Percentiles rank a stretch among this genome's conserved stretches.
Evolutionary conservation across 2,888 invertebrate species (phyloP).

Genomic region (Apamea anceps): DNA sequence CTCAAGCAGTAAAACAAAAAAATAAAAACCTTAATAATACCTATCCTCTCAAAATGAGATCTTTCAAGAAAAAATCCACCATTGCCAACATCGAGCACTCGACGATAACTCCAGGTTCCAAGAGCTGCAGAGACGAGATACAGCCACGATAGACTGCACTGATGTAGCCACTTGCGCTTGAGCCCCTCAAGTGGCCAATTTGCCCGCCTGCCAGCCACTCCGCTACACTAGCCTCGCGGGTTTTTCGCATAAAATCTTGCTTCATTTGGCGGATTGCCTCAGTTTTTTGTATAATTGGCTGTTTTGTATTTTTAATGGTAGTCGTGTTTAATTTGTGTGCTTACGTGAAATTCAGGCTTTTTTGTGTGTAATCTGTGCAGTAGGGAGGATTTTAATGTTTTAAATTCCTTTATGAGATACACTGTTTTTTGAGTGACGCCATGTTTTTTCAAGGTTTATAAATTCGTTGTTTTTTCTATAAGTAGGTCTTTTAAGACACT

Average conservation of each 20-base stretch:
- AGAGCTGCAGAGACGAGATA: conserved; percentile 45
- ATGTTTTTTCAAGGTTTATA: not conserved
- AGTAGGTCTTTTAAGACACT: not conserved
- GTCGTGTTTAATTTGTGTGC: conserved; percentile 24
- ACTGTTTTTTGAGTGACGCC: not conserved
- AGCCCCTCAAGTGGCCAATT: conserved; percentile 68
- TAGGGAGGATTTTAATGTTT: not conserved
- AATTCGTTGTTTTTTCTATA: too few relatives aligned
- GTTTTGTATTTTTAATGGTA: conserved; percentile 27
- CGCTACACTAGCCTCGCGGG: conserved; percentile 15
- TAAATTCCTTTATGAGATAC: not conserved
- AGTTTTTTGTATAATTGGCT: conserved; percentile 35
- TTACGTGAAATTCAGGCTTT: not conserved
- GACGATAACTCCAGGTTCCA: conserved; percentile 34
- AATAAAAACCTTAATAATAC: not conserved
- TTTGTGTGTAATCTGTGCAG: not conserved
- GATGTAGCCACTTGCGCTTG: conserved; percentile 53
- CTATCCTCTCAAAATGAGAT: conserved; percentile 5
- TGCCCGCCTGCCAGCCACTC: conserved; percentile 50
- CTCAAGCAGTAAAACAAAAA: not conserved
- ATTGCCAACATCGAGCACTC: conserved; percentile 40
- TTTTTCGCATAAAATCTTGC: conserved; percentile 47
- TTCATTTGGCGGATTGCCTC: conserved; percentile 42
- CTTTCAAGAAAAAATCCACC: conserved; percentile 25
- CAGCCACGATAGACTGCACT: conserved; percentile 37